Percentiles rank a stretch among this genome's conserved stretches.
Evolutionary conservation across 1,140 invertebrate genomes (phyloP).

Genomic region (Drosophila tropicalis): DNA sequence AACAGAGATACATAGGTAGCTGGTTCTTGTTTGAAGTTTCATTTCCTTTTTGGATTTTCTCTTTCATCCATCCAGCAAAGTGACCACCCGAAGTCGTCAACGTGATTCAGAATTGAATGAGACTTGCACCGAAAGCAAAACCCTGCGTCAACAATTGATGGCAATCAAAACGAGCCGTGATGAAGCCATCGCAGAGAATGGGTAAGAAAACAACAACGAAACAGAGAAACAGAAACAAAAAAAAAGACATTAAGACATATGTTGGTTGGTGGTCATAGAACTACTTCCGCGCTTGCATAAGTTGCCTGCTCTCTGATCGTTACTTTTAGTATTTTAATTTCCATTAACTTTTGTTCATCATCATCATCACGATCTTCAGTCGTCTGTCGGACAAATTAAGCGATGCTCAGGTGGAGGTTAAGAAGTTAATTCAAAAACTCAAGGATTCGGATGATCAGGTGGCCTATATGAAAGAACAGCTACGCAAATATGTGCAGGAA

Average conservation of each 20-base stretch:
- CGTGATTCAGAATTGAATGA: slow-evolving; percentile 70
- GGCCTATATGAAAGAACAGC: slow-evolving; percentile 86
- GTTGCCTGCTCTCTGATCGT: slow-evolving; percentile 26
- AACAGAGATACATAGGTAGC: neutral
- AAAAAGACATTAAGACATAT: slow-evolving; percentile 43
- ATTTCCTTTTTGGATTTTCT: slow-evolving; percentile 15
- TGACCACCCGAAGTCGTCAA: slow-evolving; percentile 68
- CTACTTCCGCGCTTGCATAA: slow-evolving; percentile 42
- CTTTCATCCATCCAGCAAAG: slow-evolving; percentile 53
- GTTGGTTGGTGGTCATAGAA: slow-evolving; percentile 43
- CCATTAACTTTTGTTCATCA: slow-evolving; percentile 5
- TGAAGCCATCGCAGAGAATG: slow-evolving; percentile 79
- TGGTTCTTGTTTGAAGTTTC: slow-evolving; percentile 25
- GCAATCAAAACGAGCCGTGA: slow-evolving; percentile 75
- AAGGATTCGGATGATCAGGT: slow-evolving; percentile 85
- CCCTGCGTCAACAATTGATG: slow-evolving; percentile 73
- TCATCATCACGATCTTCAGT: slow-evolving; percentile 33
- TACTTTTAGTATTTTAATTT: slow-evolving; percentile 20
- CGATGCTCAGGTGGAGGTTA: slow-evolving; percentile 83
- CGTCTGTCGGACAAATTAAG: slow-evolving; percentile 68
- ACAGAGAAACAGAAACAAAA: neutral
- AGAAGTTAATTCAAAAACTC: slow-evolving; percentile 84
- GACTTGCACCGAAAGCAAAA: slow-evolving; percentile 75
- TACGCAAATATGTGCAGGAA: slow-evolving; percentile 87
- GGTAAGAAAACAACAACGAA: slow-evolving; percentile 44